Evolutionary conservation across 2,888 invertebrate genomes (phyloP), one percentile per base, ranked within the genome.

Genomic region (Chouioia cunea): DNA sequence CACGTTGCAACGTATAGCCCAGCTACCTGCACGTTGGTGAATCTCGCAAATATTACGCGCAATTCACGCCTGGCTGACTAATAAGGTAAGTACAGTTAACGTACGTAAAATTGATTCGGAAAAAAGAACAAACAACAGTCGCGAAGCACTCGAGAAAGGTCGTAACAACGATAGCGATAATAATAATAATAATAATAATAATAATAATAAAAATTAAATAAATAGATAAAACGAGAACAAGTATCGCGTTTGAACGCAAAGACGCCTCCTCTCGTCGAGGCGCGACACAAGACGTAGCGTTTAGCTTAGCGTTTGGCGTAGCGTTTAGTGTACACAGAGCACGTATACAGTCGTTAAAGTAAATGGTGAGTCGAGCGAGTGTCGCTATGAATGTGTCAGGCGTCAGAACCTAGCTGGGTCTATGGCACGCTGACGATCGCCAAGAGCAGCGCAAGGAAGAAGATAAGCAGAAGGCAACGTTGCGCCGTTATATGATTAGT

Each of bases 361-460:
- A 6, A 27, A 27, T 27, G 27, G 27, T 27, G 27, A 27, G 6
- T 27, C 3, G 6, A 27, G n/a, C n/a, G 27, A 27, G 27, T 27
- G 27, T 27, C 27, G 27, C 27, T 27, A 27, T 27, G 6, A 27
- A 27, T 6, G 27, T 4, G 27, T 6, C 27, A 4, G 27, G 27
- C 27, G 2, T 4, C 6, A 27, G 6, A 6, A 6, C 27, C 27
- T 27, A 2, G 27, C 6, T 27, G 3, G 56, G 15, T 67, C 62
- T 79, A 81, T 77, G 78, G 79, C 79, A 81, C 81, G 74, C 77
- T 77, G 76, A 80, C 75, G 72, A 79, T 79, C 74, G 81, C 82
- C 80, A 83, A 76, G 78, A 83, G 79, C 81, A 83, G 78, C 80
- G 80, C 81, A 79, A 83, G 78, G 75, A 81, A 77, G 78, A 82